phyloP scores from a whole-genome alignment of 2,888 invertebrate genomes.

The Lordiphosa fenestrarum region DNA sequence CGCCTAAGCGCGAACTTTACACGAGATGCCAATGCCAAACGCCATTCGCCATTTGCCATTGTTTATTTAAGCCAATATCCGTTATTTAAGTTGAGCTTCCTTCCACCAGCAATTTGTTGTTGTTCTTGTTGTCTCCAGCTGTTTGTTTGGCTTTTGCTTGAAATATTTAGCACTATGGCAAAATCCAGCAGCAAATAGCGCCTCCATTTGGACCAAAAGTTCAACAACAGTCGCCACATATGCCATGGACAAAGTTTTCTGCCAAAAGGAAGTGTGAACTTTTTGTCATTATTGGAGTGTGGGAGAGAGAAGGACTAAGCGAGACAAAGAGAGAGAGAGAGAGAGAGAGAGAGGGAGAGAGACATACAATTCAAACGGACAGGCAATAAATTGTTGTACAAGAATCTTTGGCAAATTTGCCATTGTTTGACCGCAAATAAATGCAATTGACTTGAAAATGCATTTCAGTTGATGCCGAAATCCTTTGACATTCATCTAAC shows the following conservation, averaged over 20 bases:
- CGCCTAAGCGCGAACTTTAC: conserved; percentile 13
- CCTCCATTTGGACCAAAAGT: conserved; percentile 63
- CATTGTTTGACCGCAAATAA: conserved; percentile 47
- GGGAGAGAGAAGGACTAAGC: background rate
- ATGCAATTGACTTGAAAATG: conserved; percentile 42
- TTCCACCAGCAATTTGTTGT: conserved; percentile 64
- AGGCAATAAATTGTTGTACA: conserved; percentile 53
- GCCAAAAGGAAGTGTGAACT: conserved; percentile 70
- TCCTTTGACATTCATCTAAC: background rate
- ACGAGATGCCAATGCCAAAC: conserved; percentile 12
- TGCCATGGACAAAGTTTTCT: conserved; percentile 63
- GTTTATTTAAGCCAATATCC: conserved; percentile 75
- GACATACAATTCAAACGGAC: conserved; percentile 25
- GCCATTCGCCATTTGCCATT: conserved; percentile 45
- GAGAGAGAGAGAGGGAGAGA: background rate
- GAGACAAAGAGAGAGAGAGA: background rate
- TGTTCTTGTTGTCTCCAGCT: conserved; percentile 55
- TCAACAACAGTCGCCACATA: conserved; percentile 55
- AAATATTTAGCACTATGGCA: conserved; percentile 64
- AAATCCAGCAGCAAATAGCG: conserved; percentile 54
- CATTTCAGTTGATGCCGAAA: background rate
- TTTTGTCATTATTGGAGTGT: conserved; percentile 54
- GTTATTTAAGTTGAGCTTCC: conserved; percentile 71
- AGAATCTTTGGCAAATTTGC: conserved; percentile 63
- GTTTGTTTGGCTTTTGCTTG: conserved; percentile 68